Conservation (phyloP, 1,140 invertebrate genomes). For the Pectinophora gossypiella region DNA sequence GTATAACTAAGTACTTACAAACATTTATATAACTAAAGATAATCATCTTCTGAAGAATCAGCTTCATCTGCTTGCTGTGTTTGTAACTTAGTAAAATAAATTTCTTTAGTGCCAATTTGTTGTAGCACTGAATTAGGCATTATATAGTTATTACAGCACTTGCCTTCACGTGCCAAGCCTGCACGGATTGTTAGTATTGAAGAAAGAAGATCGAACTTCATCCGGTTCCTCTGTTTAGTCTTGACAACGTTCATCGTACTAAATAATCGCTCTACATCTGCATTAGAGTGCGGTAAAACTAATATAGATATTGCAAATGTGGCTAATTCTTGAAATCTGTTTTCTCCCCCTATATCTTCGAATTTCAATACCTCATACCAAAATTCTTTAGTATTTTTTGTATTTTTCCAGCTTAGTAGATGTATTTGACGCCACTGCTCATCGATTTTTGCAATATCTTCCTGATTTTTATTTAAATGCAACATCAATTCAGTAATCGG, state of each 20-base stretch:
- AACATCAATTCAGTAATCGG: neutral
- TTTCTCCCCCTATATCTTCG: neutral
- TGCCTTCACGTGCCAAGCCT: slow-evolving; percentile 1
- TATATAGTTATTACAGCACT: slow-evolving; percentile 3
- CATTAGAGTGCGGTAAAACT: neutral
- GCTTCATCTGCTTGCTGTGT: neutral
- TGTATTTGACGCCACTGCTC: slow-evolving; percentile 1
- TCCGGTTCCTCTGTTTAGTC: slow-evolving; percentile 14
- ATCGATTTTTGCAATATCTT: slow-evolving; percentile 4
- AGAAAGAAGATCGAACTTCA: slow-evolving; percentile 6
- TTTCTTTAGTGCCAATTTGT: neutral
- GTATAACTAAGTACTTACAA: neutral
- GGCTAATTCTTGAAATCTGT: neutral
- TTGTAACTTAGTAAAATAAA: neutral
- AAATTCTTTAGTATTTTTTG: slow-evolving; percentile 5
- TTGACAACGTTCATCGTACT: slow-evolving; percentile 18
- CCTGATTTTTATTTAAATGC: slow-evolving; percentile 2
- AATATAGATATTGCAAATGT: slow-evolving; percentile 1
- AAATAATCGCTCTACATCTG: slow-evolving; percentile 14
- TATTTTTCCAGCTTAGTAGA: neutral
- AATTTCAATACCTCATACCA: slow-evolving; percentile 7
- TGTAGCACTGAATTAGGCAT: neutral
- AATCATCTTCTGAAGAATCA: neutral
- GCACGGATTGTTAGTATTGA: slow-evolving; percentile 6
- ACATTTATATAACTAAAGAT: neutral